Conservation (phyloP, 2,797 vertebrate species). For the Helicolenus hilgendorfi region DNA sequence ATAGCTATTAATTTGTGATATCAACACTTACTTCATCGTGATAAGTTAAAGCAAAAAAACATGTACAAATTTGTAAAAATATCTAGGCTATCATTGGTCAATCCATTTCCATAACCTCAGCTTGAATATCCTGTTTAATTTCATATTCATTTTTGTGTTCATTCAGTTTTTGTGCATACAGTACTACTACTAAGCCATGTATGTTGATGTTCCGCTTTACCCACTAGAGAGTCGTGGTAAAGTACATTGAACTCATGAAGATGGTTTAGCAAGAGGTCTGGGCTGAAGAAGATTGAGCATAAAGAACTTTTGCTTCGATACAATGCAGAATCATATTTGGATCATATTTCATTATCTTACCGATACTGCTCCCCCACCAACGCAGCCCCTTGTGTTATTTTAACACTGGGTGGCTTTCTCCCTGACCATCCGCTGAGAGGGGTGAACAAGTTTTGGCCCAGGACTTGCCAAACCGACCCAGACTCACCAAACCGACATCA, state of each 20-base stretch:
- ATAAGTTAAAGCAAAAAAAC: no score
- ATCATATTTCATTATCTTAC: neutral
- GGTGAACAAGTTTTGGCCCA: neutral
- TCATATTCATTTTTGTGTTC: neutral
- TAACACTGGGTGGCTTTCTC: neutral
- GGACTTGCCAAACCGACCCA: neutral
- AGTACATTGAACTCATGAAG: neutral
- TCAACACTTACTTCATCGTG: no score
- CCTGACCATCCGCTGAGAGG: neutral
- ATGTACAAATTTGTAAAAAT: neutral
- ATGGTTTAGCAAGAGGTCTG: neutral
- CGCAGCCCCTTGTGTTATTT: neutral
- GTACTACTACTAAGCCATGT: neutral
- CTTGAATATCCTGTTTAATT: neutral
- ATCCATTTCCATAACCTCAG: neutral
- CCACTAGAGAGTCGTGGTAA: no score
- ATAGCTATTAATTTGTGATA: no score
- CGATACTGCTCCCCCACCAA: neutral
- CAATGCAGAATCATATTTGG: neutral
- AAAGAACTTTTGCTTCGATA: neutral
- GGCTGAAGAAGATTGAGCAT: neutral
- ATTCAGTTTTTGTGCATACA: neutral
- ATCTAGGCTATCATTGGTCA: neutral
- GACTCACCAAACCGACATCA: no score
- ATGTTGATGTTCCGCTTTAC: no score